Percentiles rank a stretch among this genome's conserved stretches.
Conservation (phyloP, 2,888 invertebrate species). For the Spatulosminthurus flaviceps region DNA sequence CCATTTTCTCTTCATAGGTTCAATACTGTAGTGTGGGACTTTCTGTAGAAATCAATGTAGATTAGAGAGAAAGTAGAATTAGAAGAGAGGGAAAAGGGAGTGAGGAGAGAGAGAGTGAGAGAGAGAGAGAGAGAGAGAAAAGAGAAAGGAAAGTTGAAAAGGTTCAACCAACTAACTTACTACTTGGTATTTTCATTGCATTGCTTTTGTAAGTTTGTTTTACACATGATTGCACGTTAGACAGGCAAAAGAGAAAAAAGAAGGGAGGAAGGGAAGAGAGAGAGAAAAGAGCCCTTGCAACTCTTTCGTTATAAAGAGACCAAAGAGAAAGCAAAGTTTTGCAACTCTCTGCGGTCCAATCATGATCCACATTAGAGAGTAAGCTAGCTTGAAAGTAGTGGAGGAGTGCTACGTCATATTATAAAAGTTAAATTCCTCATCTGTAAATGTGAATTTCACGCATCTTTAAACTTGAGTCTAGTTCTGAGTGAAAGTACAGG, state of each 20-base stretch:
- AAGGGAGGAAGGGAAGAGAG: neutral
- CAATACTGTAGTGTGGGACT: too few relatives aligned
- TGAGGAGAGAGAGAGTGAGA: too few relatives aligned
- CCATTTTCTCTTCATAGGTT: too few relatives aligned
- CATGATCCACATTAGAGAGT: constrained; percentile 13
- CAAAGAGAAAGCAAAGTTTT: neutral
- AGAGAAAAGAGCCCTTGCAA: neutral
- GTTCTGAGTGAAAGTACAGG: neutral
- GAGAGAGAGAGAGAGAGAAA: neutral
- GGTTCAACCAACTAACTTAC: constrained; percentile 10
- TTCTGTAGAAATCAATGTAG: constrained; percentile 18
- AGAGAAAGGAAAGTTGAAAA: neutral
- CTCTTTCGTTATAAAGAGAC: too few relatives aligned
- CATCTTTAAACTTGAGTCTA: neutral
- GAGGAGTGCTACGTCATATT: neutral
- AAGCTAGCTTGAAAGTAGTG: neutral
- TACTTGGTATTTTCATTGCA: constrained; percentile 18
- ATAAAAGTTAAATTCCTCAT: constrained; percentile 18
- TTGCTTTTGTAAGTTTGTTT: constrained; percentile 9
- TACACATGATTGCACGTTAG: constrained; percentile 2
- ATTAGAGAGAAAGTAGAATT: constrained; percentile 1
- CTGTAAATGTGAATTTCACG: constrained; percentile 18
- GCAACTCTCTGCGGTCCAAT: constrained; percentile 18
- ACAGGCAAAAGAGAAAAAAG: neutral
- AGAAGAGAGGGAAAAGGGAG: neutral